Evolutionary conservation across 1,140 invertebrate genomes (phyloP).

Genomic region (Heliothis subflexa): DNA sequence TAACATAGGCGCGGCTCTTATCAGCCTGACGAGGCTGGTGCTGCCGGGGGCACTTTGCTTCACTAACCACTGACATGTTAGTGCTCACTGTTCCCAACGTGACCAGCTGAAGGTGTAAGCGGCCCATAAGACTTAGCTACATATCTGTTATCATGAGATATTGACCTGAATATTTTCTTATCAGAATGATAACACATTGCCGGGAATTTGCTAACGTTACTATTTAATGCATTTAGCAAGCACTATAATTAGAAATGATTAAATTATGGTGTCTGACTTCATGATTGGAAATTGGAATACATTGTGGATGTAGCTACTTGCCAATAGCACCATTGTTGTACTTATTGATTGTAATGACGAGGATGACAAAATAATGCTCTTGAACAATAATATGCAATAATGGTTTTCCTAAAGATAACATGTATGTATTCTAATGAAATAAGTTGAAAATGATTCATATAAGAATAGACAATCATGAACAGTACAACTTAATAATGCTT

Average conservation of each 20-base stretch:
- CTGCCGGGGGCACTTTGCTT: neutral
- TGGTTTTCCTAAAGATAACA: too few relatives aligned
- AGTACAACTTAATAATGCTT: too few relatives aligned
- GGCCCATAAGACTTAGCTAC: neutral
- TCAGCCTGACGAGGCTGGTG: conserved; percentile 5
- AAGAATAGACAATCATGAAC: too few relatives aligned
- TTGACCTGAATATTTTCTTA: conserved; percentile 81
- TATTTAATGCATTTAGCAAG: conserved; percentile 54
- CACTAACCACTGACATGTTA: too few relatives aligned
- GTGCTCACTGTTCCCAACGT: too few relatives aligned
- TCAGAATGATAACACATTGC: conserved; percentile 55
- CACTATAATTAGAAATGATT: conserved; percentile 55
- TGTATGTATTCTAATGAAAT: too few relatives aligned
- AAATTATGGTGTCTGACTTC: conserved; percentile 43
- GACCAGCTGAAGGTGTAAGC: neutral
- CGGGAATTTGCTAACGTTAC: conserved; percentile 53
- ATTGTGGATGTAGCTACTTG: neutral
- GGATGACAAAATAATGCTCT: neutral
- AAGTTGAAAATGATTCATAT: too few relatives aligned
- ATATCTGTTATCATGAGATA: conserved; percentile 71
- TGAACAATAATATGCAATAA: too few relatives aligned
- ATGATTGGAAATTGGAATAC: conserved; percentile 31
- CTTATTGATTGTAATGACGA: neutral
- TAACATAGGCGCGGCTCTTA: conserved; percentile 24
- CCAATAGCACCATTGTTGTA: neutral